Evolutionary conservation across 2,888 invertebrate species (phyloP), one percentile per base, ranked within the genome.

Genomic region (Helicoverpa assulta): DNA sequence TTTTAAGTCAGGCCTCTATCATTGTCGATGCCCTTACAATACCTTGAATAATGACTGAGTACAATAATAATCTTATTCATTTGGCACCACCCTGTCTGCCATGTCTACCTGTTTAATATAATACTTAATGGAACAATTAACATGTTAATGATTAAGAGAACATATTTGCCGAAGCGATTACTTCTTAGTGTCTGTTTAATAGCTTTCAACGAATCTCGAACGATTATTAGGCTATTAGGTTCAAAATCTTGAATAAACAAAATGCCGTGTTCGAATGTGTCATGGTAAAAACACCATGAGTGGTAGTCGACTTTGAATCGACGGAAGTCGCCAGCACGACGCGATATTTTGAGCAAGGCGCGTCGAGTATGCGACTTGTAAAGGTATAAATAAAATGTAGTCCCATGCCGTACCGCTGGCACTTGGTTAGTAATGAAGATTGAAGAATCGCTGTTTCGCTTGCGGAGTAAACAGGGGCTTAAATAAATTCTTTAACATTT

Each of bases 341-440:
- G 90, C 89, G 93, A 92, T 95, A 94, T 94, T 95, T 95, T 91
- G 91, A 94, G 94, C 91, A 86, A 89, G 91, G 90, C 91, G 89
- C 90, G 91, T 88, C 85, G 86, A 75, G 89, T 84, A 91, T 90
- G 90, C 86, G 85, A 86, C 88, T 88, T 87, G 85, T 85, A 89
- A 67, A 81, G 71, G 85, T 90, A 89, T 88, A 88, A 87, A 90
- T 89, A 90, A 81, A 85, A 73, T 77, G 57, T 74, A 76, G 70
- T 72, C 63, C 73, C 62, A 53, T 75, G 70, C 73, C 67, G 72
- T 76, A 74, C 58, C 29, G 54, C 57, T 70, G 67, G 69, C 72
- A 77, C 70, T 84, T 63, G 63, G 73, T 68, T 75, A 61, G 64
- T 77, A 77, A 70, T 71, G 50, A 64, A 67, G 47, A 68, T 72